Evolutionary conservation across 1,140 invertebrate genomes (phyloP).

Genomic region (Lepidurus couesii): DNA sequence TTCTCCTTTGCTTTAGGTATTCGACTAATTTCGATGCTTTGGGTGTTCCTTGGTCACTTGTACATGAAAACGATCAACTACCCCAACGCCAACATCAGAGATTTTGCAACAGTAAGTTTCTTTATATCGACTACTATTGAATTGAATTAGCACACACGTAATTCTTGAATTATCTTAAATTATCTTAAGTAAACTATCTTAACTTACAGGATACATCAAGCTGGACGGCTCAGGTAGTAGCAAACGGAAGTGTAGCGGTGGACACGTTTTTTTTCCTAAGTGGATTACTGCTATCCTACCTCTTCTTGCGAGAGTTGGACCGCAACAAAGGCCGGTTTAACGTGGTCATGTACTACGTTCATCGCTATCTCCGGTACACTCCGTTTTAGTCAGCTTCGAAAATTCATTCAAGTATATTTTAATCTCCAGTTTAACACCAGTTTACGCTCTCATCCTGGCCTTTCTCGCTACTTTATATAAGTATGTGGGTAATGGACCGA

Average conservation of each 20-base stretch:
- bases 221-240: neutral
- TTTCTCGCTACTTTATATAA: constrained; percentile 65
- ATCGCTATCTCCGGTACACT: neutral
- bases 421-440: constrained; percentile 53
- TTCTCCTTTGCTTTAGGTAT: constrained; percentile 61
- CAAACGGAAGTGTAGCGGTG: neutral
- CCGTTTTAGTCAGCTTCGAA: neutral
- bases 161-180: neutral
- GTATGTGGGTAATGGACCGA: constrained; percentile 59
- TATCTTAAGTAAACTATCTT: neutral
- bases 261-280: constrained; percentile 11
- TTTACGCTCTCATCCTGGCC: constrained; percentile 75
- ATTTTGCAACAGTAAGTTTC: neutral
- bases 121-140: neutral
- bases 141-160: neutral
- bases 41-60: constrained; percentile 87
- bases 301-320: neutral
- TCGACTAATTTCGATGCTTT: constrained; percentile 77
- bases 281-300: neutral
- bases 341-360: constrained; percentile 12
- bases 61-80: constrained; percentile 41
- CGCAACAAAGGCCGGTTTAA: neutral
- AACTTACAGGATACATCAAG: neutral
- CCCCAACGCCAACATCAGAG: neutral
- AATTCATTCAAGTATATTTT: neutral